Base-by-base conservation (phyloP, 1,140 invertebrate species). In the Whitmania pigra region DNA sequence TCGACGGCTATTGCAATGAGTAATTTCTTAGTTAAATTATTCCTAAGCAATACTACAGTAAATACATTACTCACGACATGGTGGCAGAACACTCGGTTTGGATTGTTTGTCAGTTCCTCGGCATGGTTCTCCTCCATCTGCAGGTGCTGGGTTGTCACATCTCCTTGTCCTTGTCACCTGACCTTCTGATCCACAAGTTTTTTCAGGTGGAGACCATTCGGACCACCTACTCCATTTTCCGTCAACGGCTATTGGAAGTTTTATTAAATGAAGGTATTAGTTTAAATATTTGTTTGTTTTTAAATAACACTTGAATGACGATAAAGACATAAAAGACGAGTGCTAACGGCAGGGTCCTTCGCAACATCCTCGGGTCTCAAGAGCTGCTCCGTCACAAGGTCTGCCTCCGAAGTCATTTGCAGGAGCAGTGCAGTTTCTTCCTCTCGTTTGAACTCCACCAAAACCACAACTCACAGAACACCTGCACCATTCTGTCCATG, bases 181-280 rank as follows among this genome's bases (percentile, higher is more conserved):
- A 7, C 71, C 31, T 55, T 55, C 55, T 60, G 18, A n/a, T 25
- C 71, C 71, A 31, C 57, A 22, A 27, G 29, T 43, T 49, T 49
- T 49, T 49, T 49, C 43, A 1, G 43, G 43, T 4, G 43, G 5
- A 49, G 83, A 83, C 87, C 87, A 89, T 13, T 78, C 55, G 31
- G 81, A 79, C 88, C 88, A 89, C 0, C 78, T 73, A 71, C 85
- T 82, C 87, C 87, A 89, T 6, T 79, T 82, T 4, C 87, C 86
- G 73, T 87, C 84, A 72, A 77, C 71, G 74, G 74, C 78, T 67
- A 13, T 49, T 36, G 31, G 15, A 49, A 49, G 15, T 49, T 15
- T 49, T 17, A 49, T 49, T 13, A 49, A 11, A 49, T 49, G 15
- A 49, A 63, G 22, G 22, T 63, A 22, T 20, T 67, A 1, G 66